phyloP scores from a whole-genome alignment of 2,113 vertebrate genomes.

The Carollia perspicillata region DNA sequence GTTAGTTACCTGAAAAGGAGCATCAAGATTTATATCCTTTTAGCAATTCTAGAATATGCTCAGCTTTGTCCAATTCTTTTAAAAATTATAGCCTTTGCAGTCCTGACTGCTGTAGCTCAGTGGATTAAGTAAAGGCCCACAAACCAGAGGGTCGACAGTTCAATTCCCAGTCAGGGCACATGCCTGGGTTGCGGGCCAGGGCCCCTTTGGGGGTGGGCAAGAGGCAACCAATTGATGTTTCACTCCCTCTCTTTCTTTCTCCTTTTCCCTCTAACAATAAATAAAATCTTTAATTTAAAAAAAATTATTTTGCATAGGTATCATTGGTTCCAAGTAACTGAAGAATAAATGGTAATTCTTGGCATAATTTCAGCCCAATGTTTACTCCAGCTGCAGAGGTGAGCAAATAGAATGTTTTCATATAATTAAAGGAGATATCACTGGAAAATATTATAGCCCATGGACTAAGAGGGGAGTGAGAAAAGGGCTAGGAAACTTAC shows the following conservation, averaged over 20 bases:
- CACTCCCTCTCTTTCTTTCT: too few species aligned
- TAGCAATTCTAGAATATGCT: conserved; percentile 27
- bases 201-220: too few species aligned
- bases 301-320: not conserved
- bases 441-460: not conserved
- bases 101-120: too few species aligned
- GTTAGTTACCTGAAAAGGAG: conserved; percentile 27
- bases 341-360: conserved; percentile 1
- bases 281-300: too few species aligned
- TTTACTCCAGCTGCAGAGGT: not conserved
- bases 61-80: not conserved
- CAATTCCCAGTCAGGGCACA: too few species aligned
- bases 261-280: too few species aligned
- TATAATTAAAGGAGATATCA: not conserved
- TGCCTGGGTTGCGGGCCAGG: too few species aligned
- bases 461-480: not conserved
- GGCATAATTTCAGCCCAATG: not conserved
- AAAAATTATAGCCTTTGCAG: not conserved
- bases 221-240: too few species aligned
- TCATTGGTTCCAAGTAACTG: not conserved
- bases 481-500: not conserved
- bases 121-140: too few species aligned
- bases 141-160: too few species aligned
- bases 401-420: not conserved
- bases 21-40: conserved; percentile 14